Percentiles rank a stretch among this genome's conserved stretches.
These are phyloP conservation scores for Piliocolobus tephrosceles DNA, from an alignment of 2,113 vertebrate species.

Conservation along the genomic window DNA sequence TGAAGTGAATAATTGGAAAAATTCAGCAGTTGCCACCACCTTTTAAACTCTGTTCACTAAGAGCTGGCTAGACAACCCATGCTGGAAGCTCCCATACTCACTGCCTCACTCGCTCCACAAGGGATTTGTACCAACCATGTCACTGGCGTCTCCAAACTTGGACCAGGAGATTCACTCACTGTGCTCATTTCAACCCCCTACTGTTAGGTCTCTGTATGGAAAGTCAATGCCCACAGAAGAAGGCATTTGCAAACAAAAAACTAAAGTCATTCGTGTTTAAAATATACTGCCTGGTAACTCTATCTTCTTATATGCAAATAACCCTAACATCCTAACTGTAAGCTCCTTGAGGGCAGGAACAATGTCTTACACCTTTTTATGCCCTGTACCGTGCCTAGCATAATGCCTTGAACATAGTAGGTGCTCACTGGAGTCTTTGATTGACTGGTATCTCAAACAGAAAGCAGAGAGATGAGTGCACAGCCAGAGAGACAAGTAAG, in stretches of 20 bases:
- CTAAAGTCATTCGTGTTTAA: neutral
- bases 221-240: neutral
- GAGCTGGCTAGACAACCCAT: neutral
- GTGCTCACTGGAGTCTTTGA: neutral
- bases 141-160: no score
- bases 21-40: neutral
- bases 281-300: neutral
- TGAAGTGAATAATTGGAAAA: neutral
- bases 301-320: neutral
- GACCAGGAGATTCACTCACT: neutral
- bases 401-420: neutral
- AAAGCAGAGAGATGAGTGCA: neutral
- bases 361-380: neutral
- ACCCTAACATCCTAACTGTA: neutral
- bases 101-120: rapidly evolving
- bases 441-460: neutral
- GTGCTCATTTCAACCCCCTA: neutral
- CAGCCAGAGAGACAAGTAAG: neutral
- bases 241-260: neutral
- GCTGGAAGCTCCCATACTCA: neutral
- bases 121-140: rapidly evolving
- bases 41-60: neutral
- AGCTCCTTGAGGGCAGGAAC: neutral
- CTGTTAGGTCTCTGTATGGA: neutral
- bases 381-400: neutral